Evolutionary conservation across 2,888 invertebrate species (phyloP), one percentile per base, ranked within the genome.

Genomic region (Cremastobaeus sp.): DNA sequence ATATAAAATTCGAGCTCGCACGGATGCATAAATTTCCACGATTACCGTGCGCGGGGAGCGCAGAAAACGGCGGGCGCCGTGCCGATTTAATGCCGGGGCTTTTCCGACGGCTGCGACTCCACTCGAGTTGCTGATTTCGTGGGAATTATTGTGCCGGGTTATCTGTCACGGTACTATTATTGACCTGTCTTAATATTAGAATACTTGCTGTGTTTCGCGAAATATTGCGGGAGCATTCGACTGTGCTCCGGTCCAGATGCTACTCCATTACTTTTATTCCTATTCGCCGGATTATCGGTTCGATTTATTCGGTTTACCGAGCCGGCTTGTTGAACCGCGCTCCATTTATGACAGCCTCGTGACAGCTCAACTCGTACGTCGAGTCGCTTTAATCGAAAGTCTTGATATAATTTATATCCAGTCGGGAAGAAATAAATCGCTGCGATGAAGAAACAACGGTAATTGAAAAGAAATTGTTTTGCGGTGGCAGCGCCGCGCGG

Each of bases 21-120:
- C 77, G 80, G 77, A 79, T 78, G 79, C 81, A 82, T 82, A 82
- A 81, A 82, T 82, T 81, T 77, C 45, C 76, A 30, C 77, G 80
- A 82, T 82, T 81, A 75, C 76, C 68, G 74, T 39, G 50, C 39
- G 55, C 39, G 55, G 60, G 34, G 34, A 37, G 50, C 54, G 41
- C 32, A 54, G 50, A 64, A 59, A 72, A 39, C 55, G 41, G 32
- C 32, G 8, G 43, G 64, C 20, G 37, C 62, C 65, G 59, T 60
- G 72, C 66, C 70, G 66, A 60, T 65, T 74, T 74, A 65, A 69
- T 48, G 52, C 48, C 50, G 60, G 30, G 68, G 74, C 68, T 71
- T 71, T 71, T 68, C 66, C 30, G 28, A 30, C 48, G 60, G 62
- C 39, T 43, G 54, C 50, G 57, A 57, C 59, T 72, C 34, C 66